Base-by-base conservation (phyloP, 2,888 invertebrate genomes). In the Conops quadrifasciatus region DNA sequence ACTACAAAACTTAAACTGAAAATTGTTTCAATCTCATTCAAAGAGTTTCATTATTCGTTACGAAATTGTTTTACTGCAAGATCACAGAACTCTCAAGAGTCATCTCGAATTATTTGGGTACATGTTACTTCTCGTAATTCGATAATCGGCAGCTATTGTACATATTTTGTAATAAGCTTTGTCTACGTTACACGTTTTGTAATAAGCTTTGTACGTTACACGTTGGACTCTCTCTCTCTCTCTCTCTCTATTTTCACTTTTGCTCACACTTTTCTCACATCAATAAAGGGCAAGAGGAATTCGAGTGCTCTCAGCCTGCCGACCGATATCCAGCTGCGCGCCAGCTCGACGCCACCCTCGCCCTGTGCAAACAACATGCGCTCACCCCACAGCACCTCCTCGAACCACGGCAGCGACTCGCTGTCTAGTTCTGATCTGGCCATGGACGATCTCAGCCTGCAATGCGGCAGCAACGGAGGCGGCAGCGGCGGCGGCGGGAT, bases 371-470 rank as follows among this genome's bases (percentile, higher is more conserved):
- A 90, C 16, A 90, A 90, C 79, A 82, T 88, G 19, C 87, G 91
- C 75, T 88, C 88, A 72, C 88, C 88, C 58, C 90, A 91, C 79
- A 92, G 92, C 81, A 91, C 91, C 4, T 91, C 91, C 53, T 91
- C 91, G 81, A 92, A 91, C 84, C 92, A 92, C 87, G 92, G 92
- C 77, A 92, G 92, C 79, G 93, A 92, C 81, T 92, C 93, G 56
- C 89, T 92, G 87, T 92, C 92, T 24, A 92, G 92, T 83, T 89
- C 91, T 49, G 92, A 92, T 81, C 86, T 91, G 75, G 91, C 90
- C 70, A 86, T 90, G 75, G 89, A 90, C 70, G 88, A 89, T 79
- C 86, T 88, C 47, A 88, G 90, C 75, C 65, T 80, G 71, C 78
- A 79, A 62, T 75, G 78, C 26, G 70, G 75, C 30, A 70, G 75